Evolutionary conservation across 2,888 invertebrate genomes (phyloP), one percentile per base, ranked within the genome.

Genomic region (Dynastes tityus): DNA sequence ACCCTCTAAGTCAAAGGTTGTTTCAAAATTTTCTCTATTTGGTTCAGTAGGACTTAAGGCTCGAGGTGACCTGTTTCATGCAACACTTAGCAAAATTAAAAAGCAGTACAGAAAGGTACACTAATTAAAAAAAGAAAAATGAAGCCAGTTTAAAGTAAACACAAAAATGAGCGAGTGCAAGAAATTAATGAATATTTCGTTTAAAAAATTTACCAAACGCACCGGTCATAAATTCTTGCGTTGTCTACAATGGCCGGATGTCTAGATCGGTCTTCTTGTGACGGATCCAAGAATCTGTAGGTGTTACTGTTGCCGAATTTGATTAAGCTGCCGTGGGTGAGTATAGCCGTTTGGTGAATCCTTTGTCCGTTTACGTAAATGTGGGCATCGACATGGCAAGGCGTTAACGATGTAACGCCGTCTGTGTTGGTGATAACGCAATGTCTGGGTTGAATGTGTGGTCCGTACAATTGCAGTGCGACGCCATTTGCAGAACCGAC

Each of bases 351-450:
- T 88, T 98, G 98, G 86, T 94, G 93, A 85, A 98, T 95, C 83
- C 97, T 93, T 86, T 97, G 96, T 68, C 96, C 96, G 89, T 99
- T 98, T 82, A 99, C 96, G 89, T 96, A 97, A 45, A 97, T 97
- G 87, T 97, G 95, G 11, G 98, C 97, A 88, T 98, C 97, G 37
- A 96, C 92, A 86, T 96, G 96, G 85, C 97, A 94, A 8, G 99
- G 98, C 40, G 98, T 98, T 63, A 98, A 93, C 2, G 96, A 95
- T 83, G 97, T 98, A 80, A 98, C 95, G 73, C 97, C 97, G 82
- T 96, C 95, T 78, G 96, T 93, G 86, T 94, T 93, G 76, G 98
- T 96, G 83, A 99, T 95, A 84, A 98, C 96, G 90, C 98, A 98
- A 89, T 99, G 99, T 76, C 97, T 92, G 11, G 98, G 94, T 90